Percentiles rank a stretch among this genome's conserved stretches.
Evolutionary conservation across 2,113 vertebrate species (phyloP).

Genomic region (Chamaea fasciata): DNA sequence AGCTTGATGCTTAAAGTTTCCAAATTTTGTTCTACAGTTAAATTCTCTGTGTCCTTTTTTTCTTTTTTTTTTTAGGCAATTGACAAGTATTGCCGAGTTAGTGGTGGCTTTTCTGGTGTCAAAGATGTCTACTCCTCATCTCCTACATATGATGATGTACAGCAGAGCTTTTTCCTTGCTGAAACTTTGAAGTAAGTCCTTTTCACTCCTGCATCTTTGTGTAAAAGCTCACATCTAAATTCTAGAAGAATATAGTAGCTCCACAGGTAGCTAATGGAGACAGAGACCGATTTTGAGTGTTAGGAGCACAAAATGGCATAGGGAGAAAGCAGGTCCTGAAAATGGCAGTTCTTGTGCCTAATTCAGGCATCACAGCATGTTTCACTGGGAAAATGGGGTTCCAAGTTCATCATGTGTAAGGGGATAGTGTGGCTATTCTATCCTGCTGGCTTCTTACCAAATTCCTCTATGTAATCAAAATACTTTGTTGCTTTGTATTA

Average conservation of each 20-base stretch:
- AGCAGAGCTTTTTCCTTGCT: constrained; percentile 98
- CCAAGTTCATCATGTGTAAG: neutral
- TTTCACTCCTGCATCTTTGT: neutral
- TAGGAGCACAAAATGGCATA: neutral
- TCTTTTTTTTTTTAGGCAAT: constrained; percentile 80
- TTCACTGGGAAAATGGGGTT: neutral
- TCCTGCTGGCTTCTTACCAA: neutral
- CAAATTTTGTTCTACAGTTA: neutral
- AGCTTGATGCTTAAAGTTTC: neutral
- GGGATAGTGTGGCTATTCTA: neutral
- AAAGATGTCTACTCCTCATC: constrained; percentile 96
- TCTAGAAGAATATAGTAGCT: neutral
- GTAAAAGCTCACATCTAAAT: neutral
- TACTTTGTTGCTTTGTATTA: neutral
- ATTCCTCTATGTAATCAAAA: neutral
- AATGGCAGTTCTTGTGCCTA: neutral
- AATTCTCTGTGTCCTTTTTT: neutral
- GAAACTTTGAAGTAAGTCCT: constrained; percentile 95
- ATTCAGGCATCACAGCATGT: neutral
- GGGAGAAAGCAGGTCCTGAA: neutral
- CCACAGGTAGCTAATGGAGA: neutral
- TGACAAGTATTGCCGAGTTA: constrained; percentile 94
- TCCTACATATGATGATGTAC: constrained; percentile 93
- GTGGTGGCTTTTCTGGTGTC: constrained; percentile 93
- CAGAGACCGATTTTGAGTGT: neutral